These are phyloP conservation scores for Sinodicranocentrus sp. DNA, from an alignment of 2,888 invertebrate genomes.

Conservation along the genomic window DNA sequence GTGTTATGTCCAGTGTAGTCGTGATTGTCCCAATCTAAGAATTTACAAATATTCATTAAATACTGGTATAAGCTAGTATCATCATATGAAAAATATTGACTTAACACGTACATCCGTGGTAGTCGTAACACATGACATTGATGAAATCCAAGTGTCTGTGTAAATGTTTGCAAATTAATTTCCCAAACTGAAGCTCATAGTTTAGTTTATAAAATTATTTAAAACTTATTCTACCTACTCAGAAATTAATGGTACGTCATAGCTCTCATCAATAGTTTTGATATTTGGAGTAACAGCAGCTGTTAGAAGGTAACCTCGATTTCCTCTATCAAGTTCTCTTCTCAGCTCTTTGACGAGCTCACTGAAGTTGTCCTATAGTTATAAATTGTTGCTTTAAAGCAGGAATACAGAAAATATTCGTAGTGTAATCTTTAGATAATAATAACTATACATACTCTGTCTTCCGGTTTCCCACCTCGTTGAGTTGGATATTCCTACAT, in stretches of 20 bases:
- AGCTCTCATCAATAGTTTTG: conserved; percentile 61
- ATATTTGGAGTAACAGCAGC: conserved; percentile 72
- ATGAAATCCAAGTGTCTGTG: conserved; percentile 78
- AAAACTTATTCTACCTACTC: not conserved
- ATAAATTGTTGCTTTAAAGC: not conserved
- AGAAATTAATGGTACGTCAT: conserved; percentile 67
- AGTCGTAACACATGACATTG: conserved; percentile 78
- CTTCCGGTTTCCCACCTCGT: conserved; percentile 77
- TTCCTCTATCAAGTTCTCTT: conserved; percentile 44
- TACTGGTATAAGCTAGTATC: too few species aligned
- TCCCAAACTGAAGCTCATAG: too few species aligned
- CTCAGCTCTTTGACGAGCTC: conserved; percentile 56
- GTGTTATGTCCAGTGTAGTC: conserved; percentile 77
- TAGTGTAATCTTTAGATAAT: not conserved
- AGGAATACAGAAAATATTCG: too few species aligned
- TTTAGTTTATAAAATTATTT: too few species aligned
- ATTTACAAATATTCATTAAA: not conserved
- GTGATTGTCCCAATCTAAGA: conserved; percentile 67
- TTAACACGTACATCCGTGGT: conserved; percentile 76
- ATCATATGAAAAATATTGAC: not conserved
- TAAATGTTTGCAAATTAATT: not conserved
- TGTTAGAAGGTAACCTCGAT: conserved; percentile 65
- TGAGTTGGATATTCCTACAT: conserved; percentile 77
- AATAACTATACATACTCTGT: conserved; percentile 67
- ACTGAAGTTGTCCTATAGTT: conserved; percentile 58